These are phyloP conservation scores for Sympetrum striolatum DNA, from an alignment of 2,888 invertebrate species.

Conservation along the genomic window DNA sequence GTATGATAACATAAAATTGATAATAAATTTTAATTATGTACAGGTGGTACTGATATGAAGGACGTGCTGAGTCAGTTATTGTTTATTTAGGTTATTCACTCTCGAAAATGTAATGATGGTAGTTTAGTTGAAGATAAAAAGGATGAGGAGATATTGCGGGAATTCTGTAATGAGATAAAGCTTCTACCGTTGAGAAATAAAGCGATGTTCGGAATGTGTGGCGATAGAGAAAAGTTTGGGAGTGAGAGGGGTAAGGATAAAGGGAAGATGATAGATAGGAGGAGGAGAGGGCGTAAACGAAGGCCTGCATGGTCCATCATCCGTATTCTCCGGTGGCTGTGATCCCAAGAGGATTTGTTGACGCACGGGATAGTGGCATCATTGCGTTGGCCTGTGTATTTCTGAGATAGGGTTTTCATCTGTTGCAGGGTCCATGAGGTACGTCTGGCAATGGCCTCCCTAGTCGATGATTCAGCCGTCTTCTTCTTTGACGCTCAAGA, in stretches of 20 bases:
- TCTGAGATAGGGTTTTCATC: not conserved
- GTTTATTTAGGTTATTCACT: too few relatives aligned
- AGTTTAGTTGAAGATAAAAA: too few relatives aligned
- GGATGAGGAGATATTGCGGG: too few relatives aligned
- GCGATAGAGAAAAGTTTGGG: not conserved
- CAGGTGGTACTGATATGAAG: too few relatives aligned
- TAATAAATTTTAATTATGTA: too few relatives aligned
- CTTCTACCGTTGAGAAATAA: too few relatives aligned
- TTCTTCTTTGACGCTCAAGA: not conserved
- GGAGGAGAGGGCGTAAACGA: not conserved
- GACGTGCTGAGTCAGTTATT: too few relatives aligned
- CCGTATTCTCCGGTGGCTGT: not conserved
- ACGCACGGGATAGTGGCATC: not conserved
- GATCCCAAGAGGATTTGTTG: slow-evolving; percentile 18
- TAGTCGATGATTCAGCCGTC: not conserved
- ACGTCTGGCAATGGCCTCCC: not conserved
- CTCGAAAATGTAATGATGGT: too few relatives aligned
- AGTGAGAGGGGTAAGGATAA: not conserved
- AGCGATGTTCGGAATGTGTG: too few relatives aligned
- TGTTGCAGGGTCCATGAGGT: not conserved
- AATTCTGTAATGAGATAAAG: too few relatives aligned
- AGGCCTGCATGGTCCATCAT: not conserved
- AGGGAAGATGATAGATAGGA: not conserved
- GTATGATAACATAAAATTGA: too few relatives aligned
- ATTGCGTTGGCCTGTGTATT: not conserved